Evolutionary conservation across 2,113 vertebrate species (phyloP).

Genomic region (Phaethornis superciliosus): DNA sequence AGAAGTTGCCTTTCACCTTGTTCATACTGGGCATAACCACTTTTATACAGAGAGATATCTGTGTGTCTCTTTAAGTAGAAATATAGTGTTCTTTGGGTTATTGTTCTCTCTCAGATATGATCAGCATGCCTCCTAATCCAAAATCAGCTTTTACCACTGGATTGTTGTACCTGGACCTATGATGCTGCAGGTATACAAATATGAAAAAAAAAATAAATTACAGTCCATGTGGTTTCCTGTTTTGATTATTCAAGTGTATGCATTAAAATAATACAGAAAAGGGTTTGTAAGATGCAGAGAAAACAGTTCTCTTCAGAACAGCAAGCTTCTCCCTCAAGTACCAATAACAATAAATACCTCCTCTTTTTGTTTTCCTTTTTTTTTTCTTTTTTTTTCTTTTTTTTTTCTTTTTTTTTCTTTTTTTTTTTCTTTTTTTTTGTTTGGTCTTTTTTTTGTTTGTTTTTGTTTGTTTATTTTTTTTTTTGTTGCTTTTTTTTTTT

Average conservation of each 20-base stretch:
- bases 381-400: too few relatives aligned
- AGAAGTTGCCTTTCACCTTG: neutral
- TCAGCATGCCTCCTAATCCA: neutral
- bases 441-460: too few relatives aligned
- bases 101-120: neutral
- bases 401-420: too few relatives aligned
- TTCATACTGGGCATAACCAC: neutral
- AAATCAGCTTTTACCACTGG: neutral
- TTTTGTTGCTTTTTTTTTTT: too few relatives aligned
- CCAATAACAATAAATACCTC: neutral
- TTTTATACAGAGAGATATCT: neutral
- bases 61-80: too few relatives aligned
- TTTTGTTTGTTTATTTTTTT: too few relatives aligned
- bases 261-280: neutral
- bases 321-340: neutral
- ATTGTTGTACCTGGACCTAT: neutral
- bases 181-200: neutral
- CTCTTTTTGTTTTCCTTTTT: too few relatives aligned
- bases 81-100: fast-evolving
- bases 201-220: neutral
- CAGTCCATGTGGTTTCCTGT: neutral
- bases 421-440: too few relatives aligned
- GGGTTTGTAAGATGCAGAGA: neutral
- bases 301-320: neutral
- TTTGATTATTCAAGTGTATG: neutral